phyloP scores from a whole-genome alignment of 2,113 vertebrate genomes.

The Crotophaga sulcirostris region DNA sequence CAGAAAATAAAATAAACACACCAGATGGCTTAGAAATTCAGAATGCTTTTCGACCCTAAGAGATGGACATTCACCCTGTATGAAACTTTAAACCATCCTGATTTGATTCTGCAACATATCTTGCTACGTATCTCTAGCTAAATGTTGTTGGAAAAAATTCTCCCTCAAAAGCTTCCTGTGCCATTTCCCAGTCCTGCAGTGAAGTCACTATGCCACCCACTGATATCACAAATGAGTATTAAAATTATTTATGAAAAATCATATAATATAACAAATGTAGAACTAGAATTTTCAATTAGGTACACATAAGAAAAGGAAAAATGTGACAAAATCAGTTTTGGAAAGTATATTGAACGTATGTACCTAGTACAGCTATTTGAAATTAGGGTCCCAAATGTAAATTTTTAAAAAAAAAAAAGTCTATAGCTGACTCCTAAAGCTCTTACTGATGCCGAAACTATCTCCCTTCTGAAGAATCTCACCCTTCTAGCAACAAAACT shows the following conservation, averaged over 20 bases:
- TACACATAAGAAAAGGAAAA: not conserved
- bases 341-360: not conserved
- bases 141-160: not conserved
- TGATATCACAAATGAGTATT: not conserved
- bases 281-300: not conserved
- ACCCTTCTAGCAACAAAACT: not conserved
- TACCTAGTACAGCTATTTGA: not conserved
- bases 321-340: not conserved
- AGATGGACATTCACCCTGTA: conserved; percentile 21
- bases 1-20: conserved; percentile 35
- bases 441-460: not conserved
- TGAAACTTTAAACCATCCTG: conserved; percentile 48
- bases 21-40: conserved; percentile 37
- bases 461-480: not conserved
- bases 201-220: not conserved
- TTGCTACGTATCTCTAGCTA: not conserved
- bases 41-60: conserved; percentile 43
- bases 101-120: not conserved
- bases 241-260: not conserved
- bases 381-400: not conserved
- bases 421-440: not conserved
- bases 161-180: not conserved
- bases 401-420: too few relatives aligned
- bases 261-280: not conserved
- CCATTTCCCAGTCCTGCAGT: not conserved